Conservation (phyloP, 2,888 invertebrate species). For the Limnephilus lunatus region DNA sequence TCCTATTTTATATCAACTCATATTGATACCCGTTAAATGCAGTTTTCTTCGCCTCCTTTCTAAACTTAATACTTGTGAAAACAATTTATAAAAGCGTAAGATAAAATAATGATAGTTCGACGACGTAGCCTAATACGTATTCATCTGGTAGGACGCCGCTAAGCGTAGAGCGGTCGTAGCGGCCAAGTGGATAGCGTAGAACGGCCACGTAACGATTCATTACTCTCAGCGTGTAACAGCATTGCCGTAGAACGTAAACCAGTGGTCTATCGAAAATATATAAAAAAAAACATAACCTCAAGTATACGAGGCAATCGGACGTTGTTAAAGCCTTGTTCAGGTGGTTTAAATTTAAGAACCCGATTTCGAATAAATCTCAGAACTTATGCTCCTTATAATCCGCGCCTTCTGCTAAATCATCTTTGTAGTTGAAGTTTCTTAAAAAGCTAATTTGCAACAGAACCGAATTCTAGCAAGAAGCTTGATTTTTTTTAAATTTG, state of each 20-base stretch:
- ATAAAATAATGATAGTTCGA: neutral
- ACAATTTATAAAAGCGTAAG: neutral
- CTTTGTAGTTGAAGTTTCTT: no score
- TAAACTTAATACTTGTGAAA: neutral
- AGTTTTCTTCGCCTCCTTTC: neutral
- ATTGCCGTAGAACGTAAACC: neutral
- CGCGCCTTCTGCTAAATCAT: no score
- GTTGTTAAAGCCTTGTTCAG: no score
- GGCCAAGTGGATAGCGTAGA: conserved; percentile 32
- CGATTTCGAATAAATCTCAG: no score
- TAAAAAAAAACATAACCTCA: no score
- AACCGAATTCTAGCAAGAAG: no score
- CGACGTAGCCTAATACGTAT: conserved; percentile 15
- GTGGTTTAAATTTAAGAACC: no score
- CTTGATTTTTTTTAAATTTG: no score
- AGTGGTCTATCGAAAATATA: neutral
- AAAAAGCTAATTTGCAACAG: no score
- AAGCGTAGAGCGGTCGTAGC: conserved; percentile 33
- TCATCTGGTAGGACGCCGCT: conserved; percentile 23
- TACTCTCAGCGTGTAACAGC: conserved; percentile 28
- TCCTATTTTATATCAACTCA: neutral
- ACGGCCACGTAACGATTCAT: conserved; percentile 42
- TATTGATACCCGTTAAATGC: neutral
- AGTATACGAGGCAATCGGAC: no score
- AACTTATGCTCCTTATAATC: no score